Conservation (phyloP, 2,888 invertebrate genomes). For the Kryphioiulus occultus region DNA sequence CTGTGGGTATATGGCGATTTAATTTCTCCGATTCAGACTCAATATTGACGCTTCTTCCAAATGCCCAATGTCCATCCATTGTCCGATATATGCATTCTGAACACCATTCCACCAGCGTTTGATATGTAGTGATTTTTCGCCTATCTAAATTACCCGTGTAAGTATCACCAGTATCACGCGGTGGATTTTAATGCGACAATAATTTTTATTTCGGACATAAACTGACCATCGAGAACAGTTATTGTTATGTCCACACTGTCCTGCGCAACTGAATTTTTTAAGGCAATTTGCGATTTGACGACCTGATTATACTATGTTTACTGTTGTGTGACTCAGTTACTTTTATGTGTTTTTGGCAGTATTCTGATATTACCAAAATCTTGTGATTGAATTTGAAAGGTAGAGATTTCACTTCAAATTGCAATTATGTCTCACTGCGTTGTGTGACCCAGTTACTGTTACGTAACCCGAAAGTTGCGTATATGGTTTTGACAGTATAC, state of each 20-base stretch:
- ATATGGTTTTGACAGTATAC: too few species aligned
- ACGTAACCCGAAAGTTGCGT: too few species aligned
- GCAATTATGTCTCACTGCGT: too few species aligned
- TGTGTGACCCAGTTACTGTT: too few species aligned
- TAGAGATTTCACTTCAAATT: too few species aligned
- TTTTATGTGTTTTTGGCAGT: too few species aligned
- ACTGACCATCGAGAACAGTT: background rate
- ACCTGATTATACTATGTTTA: too few species aligned
- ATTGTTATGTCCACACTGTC: background rate
- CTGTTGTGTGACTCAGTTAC: too few species aligned
- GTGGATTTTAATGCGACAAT: background rate
- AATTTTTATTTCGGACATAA: slow-evolving; percentile 17
- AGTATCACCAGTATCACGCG: background rate
- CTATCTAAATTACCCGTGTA: background rate
- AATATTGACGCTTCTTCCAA: background rate
- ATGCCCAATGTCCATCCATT: slow-evolving; percentile 2
- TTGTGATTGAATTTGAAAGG: too few species aligned
- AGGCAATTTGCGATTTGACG: too few species aligned
- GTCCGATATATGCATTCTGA: background rate
- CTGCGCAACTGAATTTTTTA: background rate
- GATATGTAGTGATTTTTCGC: slow-evolving; percentile 11
- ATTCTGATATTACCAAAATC: too few species aligned
- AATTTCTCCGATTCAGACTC: background rate
- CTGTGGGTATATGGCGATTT: background rate
- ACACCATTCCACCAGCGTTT: background rate